Evolutionary conservation across 1,140 invertebrate species (phyloP).

Genomic region (Bombus soroeensis): DNA sequence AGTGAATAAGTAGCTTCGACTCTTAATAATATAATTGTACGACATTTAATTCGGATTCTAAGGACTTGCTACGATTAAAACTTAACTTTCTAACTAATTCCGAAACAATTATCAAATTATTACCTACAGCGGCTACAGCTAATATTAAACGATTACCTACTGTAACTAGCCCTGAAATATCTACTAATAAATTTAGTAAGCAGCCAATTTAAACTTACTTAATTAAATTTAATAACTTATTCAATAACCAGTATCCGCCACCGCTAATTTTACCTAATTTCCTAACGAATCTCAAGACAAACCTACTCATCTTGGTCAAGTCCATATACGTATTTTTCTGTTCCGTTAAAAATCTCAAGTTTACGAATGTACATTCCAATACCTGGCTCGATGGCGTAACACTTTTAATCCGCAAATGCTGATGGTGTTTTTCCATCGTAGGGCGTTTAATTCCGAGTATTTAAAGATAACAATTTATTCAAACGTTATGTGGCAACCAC

Average conservation of each 20-base stretch:
- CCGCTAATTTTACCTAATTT: background rate
- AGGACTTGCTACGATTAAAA: background rate
- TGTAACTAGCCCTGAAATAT: background rate
- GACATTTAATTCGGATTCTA: background rate
- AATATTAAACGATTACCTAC: background rate
- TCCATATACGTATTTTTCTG: background rate
- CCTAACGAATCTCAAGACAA: background rate
- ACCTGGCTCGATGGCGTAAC: background rate
- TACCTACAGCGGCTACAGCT: background rate
- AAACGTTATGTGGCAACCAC: slow-evolving; percentile 3
- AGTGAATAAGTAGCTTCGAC: background rate
- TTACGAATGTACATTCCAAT: background rate
- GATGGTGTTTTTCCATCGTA: background rate
- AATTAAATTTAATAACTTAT: background rate
- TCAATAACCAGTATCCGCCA: background rate
- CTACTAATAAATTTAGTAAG: no score
- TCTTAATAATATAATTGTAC: background rate
- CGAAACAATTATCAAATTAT: background rate
- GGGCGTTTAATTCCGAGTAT: no score
- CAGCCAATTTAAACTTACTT: no score
- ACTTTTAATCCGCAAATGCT: background rate
- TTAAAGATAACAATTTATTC: slow-evolving; percentile 32
- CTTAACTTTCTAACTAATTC: no score
- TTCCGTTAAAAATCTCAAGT: no score
- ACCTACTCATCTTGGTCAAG: background rate